Evolutionary conservation across 2,888 invertebrate genomes (phyloP).

Genomic region (Pseudococcus jackbeardsleyi): DNA sequence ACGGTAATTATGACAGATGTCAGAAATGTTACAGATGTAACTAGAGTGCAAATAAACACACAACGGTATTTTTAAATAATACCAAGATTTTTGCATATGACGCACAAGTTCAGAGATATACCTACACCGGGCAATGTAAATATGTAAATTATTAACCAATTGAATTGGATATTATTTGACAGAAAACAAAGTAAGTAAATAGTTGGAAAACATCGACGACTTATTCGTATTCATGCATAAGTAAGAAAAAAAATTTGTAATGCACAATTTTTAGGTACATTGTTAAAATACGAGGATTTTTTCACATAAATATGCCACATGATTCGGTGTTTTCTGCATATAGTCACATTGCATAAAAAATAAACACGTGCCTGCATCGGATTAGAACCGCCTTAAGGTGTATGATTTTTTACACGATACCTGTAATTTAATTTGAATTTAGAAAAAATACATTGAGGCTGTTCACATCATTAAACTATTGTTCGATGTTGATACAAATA

Average conservation of each 20-base stretch:
- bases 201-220: background rate
- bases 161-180: constrained; percentile 5
- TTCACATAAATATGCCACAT: background rate
- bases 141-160: background rate
- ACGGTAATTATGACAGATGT: constrained; percentile 48
- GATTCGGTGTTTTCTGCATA: background rate
- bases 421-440: background rate
- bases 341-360: background rate
- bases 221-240: background rate
- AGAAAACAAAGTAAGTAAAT: background rate
- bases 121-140: background rate
- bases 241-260: background rate
- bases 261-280: background rate
- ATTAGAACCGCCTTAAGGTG: background rate
- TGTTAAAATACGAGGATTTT: background rate
- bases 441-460: background rate
- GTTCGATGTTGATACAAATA: background rate
- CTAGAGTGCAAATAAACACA: background rate
- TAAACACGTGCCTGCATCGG: background rate
- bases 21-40: constrained; percentile 34
- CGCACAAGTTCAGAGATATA: background rate
- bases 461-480: constrained; percentile 12
- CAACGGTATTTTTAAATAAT: constrained; percentile 31
- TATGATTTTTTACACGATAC: background rate
- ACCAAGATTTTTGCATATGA: constrained; percentile 15